Conservation (phyloP, 2,113 vertebrate genomes). For the Vicugna pacos region DNA sequence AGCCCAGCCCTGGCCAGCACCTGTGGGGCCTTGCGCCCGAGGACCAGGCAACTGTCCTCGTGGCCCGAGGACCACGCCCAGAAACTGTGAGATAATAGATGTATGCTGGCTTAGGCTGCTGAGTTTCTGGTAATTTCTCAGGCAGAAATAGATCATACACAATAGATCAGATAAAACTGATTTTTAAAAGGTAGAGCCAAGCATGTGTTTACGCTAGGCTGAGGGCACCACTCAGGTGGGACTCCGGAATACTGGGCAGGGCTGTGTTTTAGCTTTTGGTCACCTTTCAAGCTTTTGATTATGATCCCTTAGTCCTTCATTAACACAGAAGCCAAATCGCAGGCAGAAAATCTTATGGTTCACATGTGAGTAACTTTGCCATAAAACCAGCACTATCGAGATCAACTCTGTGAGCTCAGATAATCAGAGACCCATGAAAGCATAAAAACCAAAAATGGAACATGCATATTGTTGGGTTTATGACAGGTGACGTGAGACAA, state of each 20-base stretch:
- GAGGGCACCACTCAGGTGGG: too few relatives aligned
- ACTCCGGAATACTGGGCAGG: background rate
- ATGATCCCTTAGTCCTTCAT: background rate
- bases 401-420: background rate
- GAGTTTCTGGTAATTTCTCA: background rate
- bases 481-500: background rate
- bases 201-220: background rate
- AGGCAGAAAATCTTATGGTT: background rate
- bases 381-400: background rate
- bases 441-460: background rate
- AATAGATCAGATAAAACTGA: background rate
- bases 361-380: background rate
- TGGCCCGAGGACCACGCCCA: too few relatives aligned
- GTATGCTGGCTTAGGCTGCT: background rate
- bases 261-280: background rate
- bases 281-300: background rate
- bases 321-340: background rate
- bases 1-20: background rate
- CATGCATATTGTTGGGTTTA: background rate
- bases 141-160: background rate
- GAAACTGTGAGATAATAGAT: background rate
- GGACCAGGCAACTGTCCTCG: background rate
- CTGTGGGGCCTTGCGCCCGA: background rate
- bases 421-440: conserved; percentile 14
- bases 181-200: background rate